These are phyloP conservation scores for Aporrectodea caliginosa DNA, from an alignment of 1,140 invertebrate species.

Conservation along the genomic window DNA sequence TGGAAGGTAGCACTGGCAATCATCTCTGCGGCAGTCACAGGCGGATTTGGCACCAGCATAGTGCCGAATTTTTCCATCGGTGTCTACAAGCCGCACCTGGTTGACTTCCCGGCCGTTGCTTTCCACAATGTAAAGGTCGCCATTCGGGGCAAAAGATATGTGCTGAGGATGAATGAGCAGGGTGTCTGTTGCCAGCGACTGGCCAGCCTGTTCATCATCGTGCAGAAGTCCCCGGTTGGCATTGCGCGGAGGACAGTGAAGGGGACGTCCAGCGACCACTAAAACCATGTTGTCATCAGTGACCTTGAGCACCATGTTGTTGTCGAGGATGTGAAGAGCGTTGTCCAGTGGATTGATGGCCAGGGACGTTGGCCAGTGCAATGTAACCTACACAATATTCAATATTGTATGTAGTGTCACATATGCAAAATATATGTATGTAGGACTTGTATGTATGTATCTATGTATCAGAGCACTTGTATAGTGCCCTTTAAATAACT, in stretches of 20 bases:
- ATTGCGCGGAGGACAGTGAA: conserved; percentile 76
- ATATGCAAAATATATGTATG: no score
- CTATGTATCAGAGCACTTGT: no score
- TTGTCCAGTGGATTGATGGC: conserved; percentile 91
- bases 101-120: conserved; percentile 84
- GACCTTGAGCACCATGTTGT: conserved; percentile 89
- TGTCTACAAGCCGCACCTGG: conserved; percentile 81
- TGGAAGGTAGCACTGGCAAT: conserved; percentile 74
- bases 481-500: no score
- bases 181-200: conserved; percentile 61
- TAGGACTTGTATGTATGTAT: no score
- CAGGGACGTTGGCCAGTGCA: conserved; percentile 90
- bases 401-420: no score
- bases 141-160: conserved; percentile 84
- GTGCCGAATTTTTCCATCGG: conserved; percentile 83
- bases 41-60: conserved; percentile 90
- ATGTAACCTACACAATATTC: conserved; percentile 69
- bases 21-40: conserved; percentile 81
- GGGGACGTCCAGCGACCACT: conserved; percentile 82
- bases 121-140: conserved; percentile 89
- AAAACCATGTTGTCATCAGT: conserved; percentile 83
- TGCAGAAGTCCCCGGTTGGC: conserved; percentile 36
- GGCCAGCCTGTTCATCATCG: conserved; percentile 25
- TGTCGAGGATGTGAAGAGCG: conserved; percentile 89
- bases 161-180: conserved; percentile 87